Evolutionary conservation across 2,797 vertebrate genomes (phyloP), one percentile per base, ranked within the genome.

Genomic region (Sus cebifrons): DNA sequence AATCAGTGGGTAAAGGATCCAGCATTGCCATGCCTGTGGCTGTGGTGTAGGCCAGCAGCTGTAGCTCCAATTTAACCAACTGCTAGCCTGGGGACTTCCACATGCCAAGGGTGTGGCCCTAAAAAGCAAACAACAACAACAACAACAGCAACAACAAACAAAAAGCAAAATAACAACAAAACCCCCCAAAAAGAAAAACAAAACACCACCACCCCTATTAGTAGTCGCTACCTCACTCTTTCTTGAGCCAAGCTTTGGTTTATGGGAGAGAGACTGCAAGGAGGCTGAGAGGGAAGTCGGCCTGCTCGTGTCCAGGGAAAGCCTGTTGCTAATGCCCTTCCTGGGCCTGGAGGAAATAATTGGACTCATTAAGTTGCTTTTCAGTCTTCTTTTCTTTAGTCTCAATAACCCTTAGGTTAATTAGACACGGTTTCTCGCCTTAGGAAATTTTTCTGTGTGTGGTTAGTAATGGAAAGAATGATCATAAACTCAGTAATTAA

Each of bases 361-460:
- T 96, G 88, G 83, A 32, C 70, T 95, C 91, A 96, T 90, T 98
- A 96, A 65, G 58, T 96, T 97, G 62, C 58, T 95, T 87, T 89
- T 96, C 94, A 56, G 75, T 94, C 65, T 86, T 91, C 67, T 92
- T 94, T 96, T 91, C 74, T 86, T 91, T 74, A 74, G 67, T 93
- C 25, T 91, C 93, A 96, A 95, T 96, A 94, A 96, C 71, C 86
- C 75, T 81, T 91, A 78, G 92, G 93, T 97, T 97, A 97, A 97
- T 97, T 94, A 96, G 94, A 92, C 70, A 89, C 91, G 86, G 62
- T 92, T 97, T 96, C 78, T 91, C 62, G 79, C 84, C 74, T 95
- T 15, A 13, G 83, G 68, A 89, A 93, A 62, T 86, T 84, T 86
- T 95, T 97, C 91, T 94, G 32, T 87, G 58, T 94, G 89, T 95